Percentiles rank a stretch among this genome's conserved stretches.
Conservation (phyloP, 2,797 vertebrate species). For the Philypnodon macrostomus region DNA sequence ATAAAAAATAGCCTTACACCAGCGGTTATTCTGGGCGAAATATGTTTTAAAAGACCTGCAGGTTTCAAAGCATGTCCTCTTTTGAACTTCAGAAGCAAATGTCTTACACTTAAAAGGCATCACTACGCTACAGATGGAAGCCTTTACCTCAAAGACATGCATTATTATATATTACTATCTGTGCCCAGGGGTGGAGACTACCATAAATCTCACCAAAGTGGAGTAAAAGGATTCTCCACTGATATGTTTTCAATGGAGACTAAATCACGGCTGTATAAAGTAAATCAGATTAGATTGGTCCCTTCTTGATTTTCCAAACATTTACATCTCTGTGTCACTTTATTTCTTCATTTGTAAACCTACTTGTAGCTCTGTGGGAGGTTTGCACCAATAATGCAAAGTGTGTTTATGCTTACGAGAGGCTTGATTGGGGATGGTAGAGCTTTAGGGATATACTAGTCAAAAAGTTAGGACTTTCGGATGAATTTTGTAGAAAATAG, state of each 20-base stretch:
- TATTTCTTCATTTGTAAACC: constrained; percentile 55
- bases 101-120: constrained; percentile 14
- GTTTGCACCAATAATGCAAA: constrained; percentile 49
- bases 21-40: not conserved
- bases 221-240: constrained; percentile 46
- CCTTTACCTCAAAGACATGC: constrained; percentile 50
- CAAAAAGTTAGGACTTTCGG: too few species aligned
- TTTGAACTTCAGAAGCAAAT: constrained; percentile 40
- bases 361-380: constrained; percentile 43
- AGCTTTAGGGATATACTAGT: constrained; percentile 20
- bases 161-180: constrained; percentile 57
- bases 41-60: not conserved
- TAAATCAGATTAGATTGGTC: constrained; percentile 40
- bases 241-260: constrained; percentile 65
- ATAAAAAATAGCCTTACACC: too few species aligned
- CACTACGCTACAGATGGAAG: constrained; percentile 54
- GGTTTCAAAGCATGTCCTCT: not conserved
- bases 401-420: constrained; percentile 54
- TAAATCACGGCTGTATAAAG: constrained; percentile 46
- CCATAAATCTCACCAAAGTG: constrained; percentile 46
- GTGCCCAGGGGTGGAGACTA: constrained; percentile 35
- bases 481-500: too few species aligned
- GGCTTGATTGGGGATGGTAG: constrained; percentile 31
- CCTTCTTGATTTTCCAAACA: constrained; percentile 53
- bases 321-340: constrained; percentile 64